Evolutionary conservation across 2,888 invertebrate genomes (phyloP), one percentile per base, ranked within the genome.

Genomic region (Drosophila tripunctata): DNA sequence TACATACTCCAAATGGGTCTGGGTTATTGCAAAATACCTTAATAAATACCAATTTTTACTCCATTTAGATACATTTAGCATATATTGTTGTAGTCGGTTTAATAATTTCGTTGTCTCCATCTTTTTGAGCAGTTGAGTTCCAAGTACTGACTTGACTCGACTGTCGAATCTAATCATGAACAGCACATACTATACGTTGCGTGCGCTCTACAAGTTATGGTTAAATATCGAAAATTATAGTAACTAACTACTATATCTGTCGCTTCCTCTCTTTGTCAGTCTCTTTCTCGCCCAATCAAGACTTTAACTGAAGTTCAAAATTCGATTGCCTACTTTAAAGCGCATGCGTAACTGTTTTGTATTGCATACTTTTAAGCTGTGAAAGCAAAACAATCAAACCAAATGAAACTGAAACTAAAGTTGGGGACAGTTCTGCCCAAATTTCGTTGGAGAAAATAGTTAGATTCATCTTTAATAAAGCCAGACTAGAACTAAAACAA

Each of bases 321-420:
- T 19, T 19, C n/a, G 10, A 3, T 10, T 41, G 70, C 67, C 67
- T 74, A 75, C 70, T 57, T 67, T 70, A 17, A 4, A 14, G 74
- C 63, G 63, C 47, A 45, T 4, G 21, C 22, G 41, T n/a, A 40
- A 35, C 15, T 6, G 14, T 17, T 44, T 44, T 5, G 14, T 44
- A 35, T 47, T 31, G 75, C 70, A 70, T 74, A 70, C 70, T 57
- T 64, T 63, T 15, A 24, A 35, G 47, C 22, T 15, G 31, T 0
- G 38, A 57, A 43, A 10, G 6, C 8, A 22, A 17, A 45, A 3
- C 8, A 1, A 5, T 17, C 2, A 4, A 10, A n/a, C n/a, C n/a
- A 12, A 35, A 12, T 30, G 1, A 35, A 45, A 60, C 21, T 17
- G 33, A 21, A 27, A 57, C n/a, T 43, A 50, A 43, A 35, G 41